Evolutionary conservation across 2,113 vertebrate genomes (phyloP).

Genomic region (Chamaetylas fuelleborni): DNA sequence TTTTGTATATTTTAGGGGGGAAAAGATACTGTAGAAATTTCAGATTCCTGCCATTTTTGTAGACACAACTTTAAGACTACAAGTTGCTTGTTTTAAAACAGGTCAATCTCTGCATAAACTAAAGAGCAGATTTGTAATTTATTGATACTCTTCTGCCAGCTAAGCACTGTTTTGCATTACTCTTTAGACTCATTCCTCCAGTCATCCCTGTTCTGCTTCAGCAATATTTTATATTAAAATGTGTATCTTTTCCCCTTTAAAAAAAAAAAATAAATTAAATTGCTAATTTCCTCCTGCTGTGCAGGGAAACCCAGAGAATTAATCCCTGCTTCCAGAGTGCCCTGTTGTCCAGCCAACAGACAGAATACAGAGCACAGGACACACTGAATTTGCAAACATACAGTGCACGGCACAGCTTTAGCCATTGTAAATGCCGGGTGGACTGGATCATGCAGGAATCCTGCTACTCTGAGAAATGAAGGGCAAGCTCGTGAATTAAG

Average conservation of each 20-base stretch:
- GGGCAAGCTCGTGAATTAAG: constrained; percentile 35
- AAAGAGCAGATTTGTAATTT: constrained; percentile 36
- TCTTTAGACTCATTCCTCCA: not conserved
- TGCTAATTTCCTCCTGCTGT: not conserved
- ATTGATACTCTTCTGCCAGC: not conserved
- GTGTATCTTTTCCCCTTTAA: not conserved
- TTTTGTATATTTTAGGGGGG: not conserved
- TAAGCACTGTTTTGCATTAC: not conserved
- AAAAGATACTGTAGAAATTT: constrained; percentile 4
- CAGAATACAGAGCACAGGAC: not conserved
- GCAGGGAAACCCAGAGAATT: not conserved
- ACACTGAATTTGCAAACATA: not conserved
- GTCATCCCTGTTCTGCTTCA: not conserved
- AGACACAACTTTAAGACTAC: not conserved
- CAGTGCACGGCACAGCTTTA: not conserved
- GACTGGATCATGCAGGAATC: constrained; percentile 43
- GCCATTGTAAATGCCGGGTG: not conserved
- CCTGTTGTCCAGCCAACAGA: not conserved
- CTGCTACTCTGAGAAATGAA: constrained; percentile 11
- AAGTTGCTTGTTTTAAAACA: constrained; percentile 22
- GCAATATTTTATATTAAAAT: not conserved
- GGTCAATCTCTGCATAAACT: not conserved
- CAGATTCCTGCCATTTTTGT: constrained; percentile 28
- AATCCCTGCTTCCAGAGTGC: not conserved
- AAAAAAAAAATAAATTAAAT: not conserved